phyloP scores from a whole-genome alignment of 1,140 invertebrate genomes.

The Pseudomyrmex pallidus region DNA sequence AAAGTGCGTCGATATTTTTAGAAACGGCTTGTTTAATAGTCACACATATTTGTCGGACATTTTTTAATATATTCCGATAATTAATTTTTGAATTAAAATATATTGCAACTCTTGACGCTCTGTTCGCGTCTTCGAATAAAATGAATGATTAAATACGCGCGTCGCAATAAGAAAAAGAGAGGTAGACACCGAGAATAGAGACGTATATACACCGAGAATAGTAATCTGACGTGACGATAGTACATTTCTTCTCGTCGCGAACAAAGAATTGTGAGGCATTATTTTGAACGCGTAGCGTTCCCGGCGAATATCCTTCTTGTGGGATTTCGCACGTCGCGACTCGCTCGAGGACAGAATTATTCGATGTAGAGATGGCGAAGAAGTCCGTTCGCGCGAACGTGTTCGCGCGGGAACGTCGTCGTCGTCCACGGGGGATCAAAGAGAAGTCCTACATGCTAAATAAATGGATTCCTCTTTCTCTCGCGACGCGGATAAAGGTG shows the following conservation, averaged over 20 bases:
- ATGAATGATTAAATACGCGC: too few relatives aligned
- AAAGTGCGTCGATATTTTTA: not conserved
- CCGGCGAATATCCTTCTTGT: constrained; percentile 38
- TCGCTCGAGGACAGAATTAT: constrained; percentile 46
- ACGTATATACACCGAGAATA: not conserved
- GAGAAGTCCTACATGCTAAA: constrained; percentile 60
- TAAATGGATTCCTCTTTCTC: constrained; percentile 69
- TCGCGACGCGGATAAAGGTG: constrained; percentile 31
- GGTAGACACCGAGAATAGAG: too few relatives aligned
- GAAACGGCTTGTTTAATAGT: not conserved
- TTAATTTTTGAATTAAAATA: not conserved
- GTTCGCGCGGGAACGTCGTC: constrained; percentile 11
- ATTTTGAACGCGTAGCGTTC: constrained; percentile 31
- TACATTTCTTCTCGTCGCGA: not conserved
- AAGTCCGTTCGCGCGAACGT: constrained; percentile 14
- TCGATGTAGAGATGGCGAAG: constrained; percentile 27
- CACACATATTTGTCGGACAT: not conserved
- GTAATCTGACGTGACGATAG: constrained; percentile 3
- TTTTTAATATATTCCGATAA: constrained; percentile 1
- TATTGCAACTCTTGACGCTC: not conserved
- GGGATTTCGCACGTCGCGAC: constrained; percentile 44
- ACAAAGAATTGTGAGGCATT: constrained; percentile 16
- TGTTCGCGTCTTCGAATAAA: not conserved
- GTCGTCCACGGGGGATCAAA: constrained; percentile 35
- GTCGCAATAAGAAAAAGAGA: too few relatives aligned